phyloP scores from a whole-genome alignment of 2,113 vertebrate species.

The Carassius gibelio region DNA sequence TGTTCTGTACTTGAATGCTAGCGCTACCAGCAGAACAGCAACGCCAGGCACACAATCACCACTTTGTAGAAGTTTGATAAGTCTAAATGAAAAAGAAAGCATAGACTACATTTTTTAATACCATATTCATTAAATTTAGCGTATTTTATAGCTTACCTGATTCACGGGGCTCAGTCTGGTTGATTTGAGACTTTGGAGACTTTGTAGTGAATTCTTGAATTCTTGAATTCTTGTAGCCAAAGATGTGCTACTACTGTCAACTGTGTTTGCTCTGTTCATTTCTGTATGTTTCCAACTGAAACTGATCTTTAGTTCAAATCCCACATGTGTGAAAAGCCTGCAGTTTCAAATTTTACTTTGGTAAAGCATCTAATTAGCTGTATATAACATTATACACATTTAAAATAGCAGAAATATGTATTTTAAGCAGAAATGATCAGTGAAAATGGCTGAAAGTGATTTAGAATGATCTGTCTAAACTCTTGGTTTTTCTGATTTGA shows the following conservation, averaged over 20 bases:
- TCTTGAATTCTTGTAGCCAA: no score
- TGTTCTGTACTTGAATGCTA: constrained; percentile 21
- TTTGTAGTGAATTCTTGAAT: not conserved
- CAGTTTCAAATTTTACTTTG: not conserved
- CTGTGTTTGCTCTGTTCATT: not conserved
- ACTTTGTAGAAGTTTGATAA: not conserved
- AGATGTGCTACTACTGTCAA: not conserved
- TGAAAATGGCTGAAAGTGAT: not conserved
- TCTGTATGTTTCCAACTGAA: not conserved
- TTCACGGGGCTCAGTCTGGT: not conserved
- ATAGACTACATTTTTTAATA: not conserved
- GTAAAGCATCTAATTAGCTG: not conserved
- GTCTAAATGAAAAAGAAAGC: not conserved
- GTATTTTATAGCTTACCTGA: not conserved
- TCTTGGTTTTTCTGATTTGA: not conserved
- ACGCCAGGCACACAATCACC: constrained; percentile 5
- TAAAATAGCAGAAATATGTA: not conserved
- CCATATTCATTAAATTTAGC: not conserved
- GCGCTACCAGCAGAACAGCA: constrained; percentile 47
- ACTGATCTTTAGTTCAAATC: not conserved
- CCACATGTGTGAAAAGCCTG: not conserved
- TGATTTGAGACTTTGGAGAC: not conserved
- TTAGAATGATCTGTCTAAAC: not conserved
- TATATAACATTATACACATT: not conserved
- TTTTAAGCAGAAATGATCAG: not conserved